phyloP scores from a whole-genome alignment of 2,797 vertebrate species.

The Taeniopygia guttata region DNA sequence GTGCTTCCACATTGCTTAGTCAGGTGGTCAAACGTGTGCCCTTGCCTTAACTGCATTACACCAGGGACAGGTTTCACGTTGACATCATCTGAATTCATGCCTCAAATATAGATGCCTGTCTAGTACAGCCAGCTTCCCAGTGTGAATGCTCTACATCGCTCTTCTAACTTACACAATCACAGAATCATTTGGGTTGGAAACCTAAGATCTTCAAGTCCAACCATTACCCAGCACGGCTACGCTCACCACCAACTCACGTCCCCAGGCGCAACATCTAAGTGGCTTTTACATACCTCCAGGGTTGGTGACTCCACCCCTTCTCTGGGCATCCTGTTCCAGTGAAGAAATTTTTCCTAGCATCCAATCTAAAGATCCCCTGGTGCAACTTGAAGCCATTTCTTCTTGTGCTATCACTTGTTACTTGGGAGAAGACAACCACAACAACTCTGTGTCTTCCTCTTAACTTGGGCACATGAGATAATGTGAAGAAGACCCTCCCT shows the following conservation, averaged over 20 bases:
- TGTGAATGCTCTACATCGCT: neutral
- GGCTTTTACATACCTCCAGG: neutral
- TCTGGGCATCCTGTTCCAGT: neutral
- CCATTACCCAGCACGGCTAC: neutral
- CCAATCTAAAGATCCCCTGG: neutral
- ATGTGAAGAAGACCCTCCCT: neutral
- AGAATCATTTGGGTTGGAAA: neutral
- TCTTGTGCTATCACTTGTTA: neutral
- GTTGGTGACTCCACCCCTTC: neutral
- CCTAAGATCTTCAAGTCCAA: fast-evolving
- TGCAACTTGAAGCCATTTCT: neutral
- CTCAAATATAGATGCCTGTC: neutral
- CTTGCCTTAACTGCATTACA: fast-evolving
- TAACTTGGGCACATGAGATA: neutral
- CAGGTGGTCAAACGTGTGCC: fast-evolving
- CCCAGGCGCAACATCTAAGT: neutral
- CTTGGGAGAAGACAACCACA: neutral
- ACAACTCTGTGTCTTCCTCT: neutral
- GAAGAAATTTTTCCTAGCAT: neutral
- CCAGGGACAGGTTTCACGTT: neutral
- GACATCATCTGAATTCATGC: neutral
- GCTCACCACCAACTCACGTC: neutral
- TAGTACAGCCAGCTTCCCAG: neutral
- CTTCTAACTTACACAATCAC: neutral
- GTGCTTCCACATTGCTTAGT: neutral